These are phyloP conservation scores for Steinernema hermaphroditum DNA, from an alignment of 2,888 invertebrate species.

Conservation along the genomic window DNA sequence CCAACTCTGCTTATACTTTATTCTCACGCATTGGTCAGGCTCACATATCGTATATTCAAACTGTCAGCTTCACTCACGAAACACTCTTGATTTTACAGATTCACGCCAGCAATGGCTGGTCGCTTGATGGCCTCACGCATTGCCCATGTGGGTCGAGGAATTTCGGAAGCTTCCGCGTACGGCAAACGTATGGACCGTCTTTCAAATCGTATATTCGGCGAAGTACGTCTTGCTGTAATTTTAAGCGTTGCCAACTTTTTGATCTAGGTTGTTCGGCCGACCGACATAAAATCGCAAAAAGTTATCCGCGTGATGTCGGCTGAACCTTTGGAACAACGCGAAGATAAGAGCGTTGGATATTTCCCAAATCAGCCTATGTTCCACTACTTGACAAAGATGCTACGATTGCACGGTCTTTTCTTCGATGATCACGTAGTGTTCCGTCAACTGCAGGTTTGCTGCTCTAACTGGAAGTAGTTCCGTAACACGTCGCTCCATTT, in stretches of 20 bases:
- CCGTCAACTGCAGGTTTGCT: slow-evolving; percentile 51
- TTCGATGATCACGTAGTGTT: slow-evolving; percentile 66
- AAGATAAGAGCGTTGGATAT: slow-evolving; percentile 52
- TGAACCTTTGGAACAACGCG: slow-evolving; percentile 61
- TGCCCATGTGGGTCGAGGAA: slow-evolving; percentile 50
- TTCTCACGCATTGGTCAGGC: no score
- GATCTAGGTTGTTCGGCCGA: slow-evolving; percentile 48
- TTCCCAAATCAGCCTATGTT: slow-evolving; percentile 66
- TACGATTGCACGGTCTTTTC: slow-evolving; percentile 61
- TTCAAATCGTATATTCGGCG: slow-evolving; percentile 48
- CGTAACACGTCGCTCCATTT: no score
- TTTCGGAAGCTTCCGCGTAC: slow-evolving; percentile 53
- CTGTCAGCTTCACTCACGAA: no score
- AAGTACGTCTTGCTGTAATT: slow-evolving; percentile 39
- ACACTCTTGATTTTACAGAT: no score
- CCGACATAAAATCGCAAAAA: slow-evolving; percentile 54
- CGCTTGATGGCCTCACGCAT: slow-evolving; percentile 54
- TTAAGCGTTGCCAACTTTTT: no score
- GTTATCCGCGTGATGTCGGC: slow-evolving; percentile 62
- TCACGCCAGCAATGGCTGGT: slow-evolving; percentile 36
- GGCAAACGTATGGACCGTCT: slow-evolving; percentile 62
- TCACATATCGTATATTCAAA: no score
- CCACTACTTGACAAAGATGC: slow-evolving; percentile 65
- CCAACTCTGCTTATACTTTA: no score
- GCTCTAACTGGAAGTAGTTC: no score